Percentiles rank a stretch among this genome's conserved stretches.
phyloP scores from a whole-genome alignment of 2,888 invertebrate species.

The Agelastica alni region DNA sequence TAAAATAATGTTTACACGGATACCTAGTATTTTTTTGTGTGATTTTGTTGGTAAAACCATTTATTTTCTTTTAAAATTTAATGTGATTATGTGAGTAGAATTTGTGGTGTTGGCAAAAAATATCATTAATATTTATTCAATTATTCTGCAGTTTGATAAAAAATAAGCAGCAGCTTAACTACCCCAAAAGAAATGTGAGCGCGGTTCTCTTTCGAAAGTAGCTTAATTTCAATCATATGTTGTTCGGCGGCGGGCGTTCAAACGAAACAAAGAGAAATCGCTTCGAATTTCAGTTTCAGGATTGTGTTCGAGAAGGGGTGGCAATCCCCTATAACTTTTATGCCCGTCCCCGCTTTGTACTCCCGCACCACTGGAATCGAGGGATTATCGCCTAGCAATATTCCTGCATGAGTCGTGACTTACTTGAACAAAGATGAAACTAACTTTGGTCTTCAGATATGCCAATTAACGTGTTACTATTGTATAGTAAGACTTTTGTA shows the following conservation, averaged over 20 bases:
- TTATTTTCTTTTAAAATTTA: no score
- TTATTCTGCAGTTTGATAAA: neutral
- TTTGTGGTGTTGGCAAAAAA: no score
- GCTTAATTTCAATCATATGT: slow-evolving; percentile 23
- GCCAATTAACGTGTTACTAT: slow-evolving; percentile 24
- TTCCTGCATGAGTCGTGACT: slow-evolving; percentile 44
- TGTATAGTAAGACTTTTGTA: no score
- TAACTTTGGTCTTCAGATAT: slow-evolving; percentile 25
- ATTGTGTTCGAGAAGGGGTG: slow-evolving; percentile 24
- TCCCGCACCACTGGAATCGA: slow-evolving; percentile 36
- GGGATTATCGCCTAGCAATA: slow-evolving; percentile 41
- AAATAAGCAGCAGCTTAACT: neutral
- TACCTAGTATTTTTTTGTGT: no score
- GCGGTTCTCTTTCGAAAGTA: no score
- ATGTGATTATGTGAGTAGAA: no score
- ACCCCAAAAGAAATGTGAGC: slow-evolving; percentile 3
- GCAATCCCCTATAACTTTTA: slow-evolving; percentile 41
- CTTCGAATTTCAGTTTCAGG: slow-evolving; percentile 40
- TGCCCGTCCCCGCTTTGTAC: slow-evolving; percentile 40
- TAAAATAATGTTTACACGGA: no score
- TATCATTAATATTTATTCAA: neutral
- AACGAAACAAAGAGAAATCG: slow-evolving; percentile 42
- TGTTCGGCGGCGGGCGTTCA: slow-evolving; percentile 18
- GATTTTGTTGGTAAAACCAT: no score
- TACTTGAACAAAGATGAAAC: slow-evolving; percentile 25